Evolutionary conservation across 2,888 invertebrate genomes (phyloP), one percentile per base, ranked within the genome.

Genomic region (Trissonchulus sp.): DNA sequence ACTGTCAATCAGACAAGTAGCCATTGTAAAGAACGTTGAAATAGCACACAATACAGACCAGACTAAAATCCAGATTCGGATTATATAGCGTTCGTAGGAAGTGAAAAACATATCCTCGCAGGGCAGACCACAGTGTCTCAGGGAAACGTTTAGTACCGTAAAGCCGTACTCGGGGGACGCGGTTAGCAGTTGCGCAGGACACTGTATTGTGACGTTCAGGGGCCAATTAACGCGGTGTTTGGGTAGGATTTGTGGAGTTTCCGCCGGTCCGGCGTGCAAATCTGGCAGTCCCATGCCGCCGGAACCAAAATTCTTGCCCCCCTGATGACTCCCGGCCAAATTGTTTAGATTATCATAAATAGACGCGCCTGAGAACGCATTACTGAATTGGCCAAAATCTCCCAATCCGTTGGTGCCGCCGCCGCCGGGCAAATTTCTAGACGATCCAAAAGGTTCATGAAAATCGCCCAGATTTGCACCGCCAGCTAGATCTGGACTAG

Each of bases 1-100:
- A 84, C 93, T 92, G 90, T 99, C 98, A 85, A 98, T 94, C 83
- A 95, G 90, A 89, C 97, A 98, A 73, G 98, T 98, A 85, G 92
- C 91, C 83, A 98, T 90, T 83, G 98, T 99, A 90, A 96, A 93
- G 86, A 94, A 90, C 72, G 97, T 96, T 86, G 94, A 93, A 83
- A 93, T 90, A 87, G 93, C 93, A 90, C 97, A 98, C 75, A 97
- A 90, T 77, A 93, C 92, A 84, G 94, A 93, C 95, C 97, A 97
- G 79, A 96, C 90, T 72, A 93, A 92, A 85, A 98, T 92, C 97
- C 97, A 98, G 36, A 82, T 80, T 30, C 82, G 79, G 23, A 83
- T 77, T 63, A 79, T 77, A 23, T 80, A 77, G 38, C 82, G 80
- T 18, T 79, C 77, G 15, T 78, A 76, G 2, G 77, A 76, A 72